Evolutionary conservation across 1,140 invertebrate genomes (phyloP), one percentile per base, ranked within the genome.

Genomic region (Dolichoris vasculosae): DNA sequence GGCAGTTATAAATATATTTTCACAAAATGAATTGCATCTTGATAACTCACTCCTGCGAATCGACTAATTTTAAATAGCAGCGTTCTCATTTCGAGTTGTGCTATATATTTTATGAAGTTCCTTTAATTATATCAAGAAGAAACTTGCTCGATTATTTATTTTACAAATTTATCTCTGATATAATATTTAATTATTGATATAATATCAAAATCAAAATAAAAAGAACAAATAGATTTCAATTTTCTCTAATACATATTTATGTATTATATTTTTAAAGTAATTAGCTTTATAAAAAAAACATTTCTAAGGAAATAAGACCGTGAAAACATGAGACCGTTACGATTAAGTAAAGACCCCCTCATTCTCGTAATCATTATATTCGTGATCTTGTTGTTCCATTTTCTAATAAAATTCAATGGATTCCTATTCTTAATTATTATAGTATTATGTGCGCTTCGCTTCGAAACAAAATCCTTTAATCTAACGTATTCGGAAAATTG

Each of bases 361-460:
- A 38, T 32, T 20, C 11, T 35, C 15, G 11, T 7, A 59, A 38
- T 17, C 35, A 69, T 69, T 69, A 32, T 7, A 2, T 23, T 11
- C 30, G 15, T 67, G 9, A 11, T 13, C 20, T 67, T 3, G 20
- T 13, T 32, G 32, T 30, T 20, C 13, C 6, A 69, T 69, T 69
- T 69, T 38, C 17, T 40, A 69, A 69, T 69, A 38, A 32, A 67
- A 67, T 67, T 67, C 64, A 67, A 67, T 67, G 64, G 26, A 67
- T 67, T 67, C 64, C n/a, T 67, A 1, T 35, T 67, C 15, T 35
- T 35, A 67, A 67, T 51, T 67, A 67, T 67, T 35, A 67, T 67
- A 13, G 26, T 7, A 32, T 67, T 35, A 35, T 35, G 4, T 35
- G 26, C 30, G 9, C 11, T 15, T 35, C 13, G 7, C 15, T 51